A percentile compares a stretch with the other conserved stretches of the same genome.
Conservation (phyloP, 2,888 invertebrate species). For the Clepsis dumicolana region DNA sequence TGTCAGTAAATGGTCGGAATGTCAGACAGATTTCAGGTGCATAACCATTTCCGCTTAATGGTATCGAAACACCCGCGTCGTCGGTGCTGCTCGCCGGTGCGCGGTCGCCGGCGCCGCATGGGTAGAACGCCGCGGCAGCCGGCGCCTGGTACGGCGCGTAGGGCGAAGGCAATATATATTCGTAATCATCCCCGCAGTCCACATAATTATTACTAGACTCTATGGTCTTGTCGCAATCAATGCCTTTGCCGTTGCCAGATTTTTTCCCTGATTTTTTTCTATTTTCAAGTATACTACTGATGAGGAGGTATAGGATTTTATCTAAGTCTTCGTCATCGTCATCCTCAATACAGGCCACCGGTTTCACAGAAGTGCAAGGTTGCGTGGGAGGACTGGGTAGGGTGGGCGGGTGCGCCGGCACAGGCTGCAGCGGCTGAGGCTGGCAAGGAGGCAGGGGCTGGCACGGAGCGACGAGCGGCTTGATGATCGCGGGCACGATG, state of each 20-base stretch:
- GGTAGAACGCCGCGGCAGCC: conserved; percentile 5
- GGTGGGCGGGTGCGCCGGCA: conserved; percentile 40
- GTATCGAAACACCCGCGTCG: neutral
- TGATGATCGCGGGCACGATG: conserved; percentile 64
- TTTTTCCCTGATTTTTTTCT: conserved; percentile 52
- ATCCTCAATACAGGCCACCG: conserved; percentile 47
- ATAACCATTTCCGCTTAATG: neutral
- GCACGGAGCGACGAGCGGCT: conserved; percentile 54
- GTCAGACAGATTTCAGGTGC: conserved; percentile 1
- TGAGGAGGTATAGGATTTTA: conserved; percentile 61
- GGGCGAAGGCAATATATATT: neutral
- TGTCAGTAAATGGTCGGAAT: neutral
- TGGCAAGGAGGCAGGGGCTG: conserved; percentile 31
- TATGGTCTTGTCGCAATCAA: neutral
- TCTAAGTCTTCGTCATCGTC: conserved; percentile 54
- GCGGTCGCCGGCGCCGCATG: neutral
- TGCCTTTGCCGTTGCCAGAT: neutral
- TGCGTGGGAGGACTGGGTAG: conserved; percentile 43
- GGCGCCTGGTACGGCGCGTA: neutral
- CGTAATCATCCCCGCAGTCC: conserved; percentile 16
- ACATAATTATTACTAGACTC: neutral
- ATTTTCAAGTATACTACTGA: conserved; percentile 56
- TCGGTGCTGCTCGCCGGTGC: neutral
- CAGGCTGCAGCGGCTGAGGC: neutral
- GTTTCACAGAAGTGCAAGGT: conserved; percentile 28